A percentile compares a stretch with the other conserved stretches of the same genome.
These are phyloP conservation scores for Ispidina lecontei DNA, from an alignment of 2,797 vertebrate genomes.

Conservation along the genomic window DNA sequence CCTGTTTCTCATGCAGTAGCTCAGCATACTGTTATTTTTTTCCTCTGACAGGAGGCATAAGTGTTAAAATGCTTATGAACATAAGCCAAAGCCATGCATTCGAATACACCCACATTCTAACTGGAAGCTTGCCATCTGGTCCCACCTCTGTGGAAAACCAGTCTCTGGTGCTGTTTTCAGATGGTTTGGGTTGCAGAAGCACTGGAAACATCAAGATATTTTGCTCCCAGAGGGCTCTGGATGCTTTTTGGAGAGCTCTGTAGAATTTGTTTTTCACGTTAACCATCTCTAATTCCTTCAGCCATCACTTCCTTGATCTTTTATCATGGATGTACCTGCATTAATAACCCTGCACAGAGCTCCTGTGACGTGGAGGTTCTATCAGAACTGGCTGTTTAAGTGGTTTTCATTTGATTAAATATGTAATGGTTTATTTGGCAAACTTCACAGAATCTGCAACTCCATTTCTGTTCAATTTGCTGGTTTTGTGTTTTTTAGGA, in stretches of 20 bases:
- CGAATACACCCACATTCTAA: neutral
- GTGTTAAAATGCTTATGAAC: conserved; percentile 24
- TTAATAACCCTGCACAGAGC: neutral
- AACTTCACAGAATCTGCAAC: conserved; percentile 2
- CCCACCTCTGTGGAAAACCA: neutral
- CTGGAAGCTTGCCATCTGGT: neutral
- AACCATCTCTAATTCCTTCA: neutral
- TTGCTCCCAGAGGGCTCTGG: neutral
- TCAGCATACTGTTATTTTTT: neutral
- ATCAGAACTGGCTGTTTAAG: neutral
- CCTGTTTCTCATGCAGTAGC: neutral
- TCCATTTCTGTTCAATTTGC: conserved; percentile 26
- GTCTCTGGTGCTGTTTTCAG: neutral
- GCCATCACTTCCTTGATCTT: neutral
- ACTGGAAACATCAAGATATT: neutral
- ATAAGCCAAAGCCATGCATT: neutral
- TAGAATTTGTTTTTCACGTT: neutral
- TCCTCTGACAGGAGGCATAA: neutral
- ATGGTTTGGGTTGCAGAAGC: neutral
- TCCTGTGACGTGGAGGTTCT: neutral
- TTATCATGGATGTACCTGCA: neutral
- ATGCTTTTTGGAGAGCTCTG: neutral
- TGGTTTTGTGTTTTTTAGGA: neutral
- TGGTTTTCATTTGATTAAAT: conserved; percentile 31
- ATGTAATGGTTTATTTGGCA: conserved; percentile 38